Conservation (phyloP, 2,113 vertebrate genomes). For the Herpailurus yagouaroundi region DNA sequence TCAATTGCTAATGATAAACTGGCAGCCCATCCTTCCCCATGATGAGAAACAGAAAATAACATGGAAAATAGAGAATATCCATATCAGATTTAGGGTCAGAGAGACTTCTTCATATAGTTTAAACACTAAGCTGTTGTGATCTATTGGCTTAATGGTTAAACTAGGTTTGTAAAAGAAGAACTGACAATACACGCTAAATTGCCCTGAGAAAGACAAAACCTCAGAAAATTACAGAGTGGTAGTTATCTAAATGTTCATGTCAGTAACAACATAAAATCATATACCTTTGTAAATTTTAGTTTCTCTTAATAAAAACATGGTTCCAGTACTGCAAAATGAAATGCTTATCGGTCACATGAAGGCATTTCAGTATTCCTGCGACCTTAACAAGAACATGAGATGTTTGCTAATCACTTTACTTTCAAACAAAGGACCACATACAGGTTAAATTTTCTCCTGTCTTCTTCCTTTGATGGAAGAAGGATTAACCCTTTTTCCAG, state of each 20-base stretch:
- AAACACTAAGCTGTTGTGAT: slow-evolving; percentile 35
- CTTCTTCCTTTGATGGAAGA: slow-evolving; percentile 6
- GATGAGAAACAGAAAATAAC: slow-evolving; percentile 44
- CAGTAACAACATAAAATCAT: neutral
- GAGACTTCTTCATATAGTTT: neutral
- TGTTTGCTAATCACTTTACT: slow-evolving; percentile 44
- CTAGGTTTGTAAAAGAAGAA: slow-evolving; percentile 51
- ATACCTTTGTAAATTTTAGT: neutral
- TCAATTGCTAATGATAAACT: slow-evolving; percentile 25
- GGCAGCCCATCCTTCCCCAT: neutral
- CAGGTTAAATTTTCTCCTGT: slow-evolving; percentile 17
- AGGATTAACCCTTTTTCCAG: slow-evolving; percentile 50
- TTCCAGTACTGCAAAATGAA: neutral
- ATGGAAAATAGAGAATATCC: neutral
- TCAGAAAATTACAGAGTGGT: neutral
- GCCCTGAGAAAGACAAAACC: slow-evolving; percentile 7
- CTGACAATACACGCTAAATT: neutral
- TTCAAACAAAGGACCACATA: slow-evolving; percentile 50
- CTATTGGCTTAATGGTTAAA: neutral
- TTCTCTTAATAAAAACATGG: slow-evolving; percentile 46
- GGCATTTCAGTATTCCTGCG: neutral
- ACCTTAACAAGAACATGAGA: slow-evolving; percentile 17
- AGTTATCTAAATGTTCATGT: neutral
- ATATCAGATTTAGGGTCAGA: slow-evolving; percentile 6
- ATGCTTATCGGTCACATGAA: neutral